These are phyloP conservation scores for Macrosteles quadrilineatus DNA, from an alignment of 1,140 invertebrate genomes.

Conservation along the genomic window DNA sequence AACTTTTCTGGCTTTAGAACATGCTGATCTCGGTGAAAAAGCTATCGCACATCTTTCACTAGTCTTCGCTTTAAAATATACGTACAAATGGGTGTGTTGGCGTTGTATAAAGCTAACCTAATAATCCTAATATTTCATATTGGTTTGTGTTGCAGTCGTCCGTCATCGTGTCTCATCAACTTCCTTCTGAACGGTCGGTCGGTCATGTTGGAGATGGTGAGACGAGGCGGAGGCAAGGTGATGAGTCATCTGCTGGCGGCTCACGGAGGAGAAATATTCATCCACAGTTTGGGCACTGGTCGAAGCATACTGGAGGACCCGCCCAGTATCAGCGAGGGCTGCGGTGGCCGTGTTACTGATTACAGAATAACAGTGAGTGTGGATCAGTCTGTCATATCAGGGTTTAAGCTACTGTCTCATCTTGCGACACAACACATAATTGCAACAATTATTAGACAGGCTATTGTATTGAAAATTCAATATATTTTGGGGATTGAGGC, in stretches of 20 bases:
- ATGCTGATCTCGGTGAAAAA: too few relatives aligned
- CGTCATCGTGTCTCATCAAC: slow-evolving; percentile 94
- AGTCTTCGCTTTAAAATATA: too few relatives aligned
- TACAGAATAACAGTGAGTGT: slow-evolving; percentile 71
- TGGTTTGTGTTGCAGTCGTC: slow-evolving; percentile 69
- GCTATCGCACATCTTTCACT: too few relatives aligned
- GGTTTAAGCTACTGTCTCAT: too few relatives aligned
- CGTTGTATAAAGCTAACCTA: too few relatives aligned
- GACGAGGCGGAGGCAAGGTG: slow-evolving; percentile 72
- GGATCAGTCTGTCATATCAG: slow-evolving; percentile 27
- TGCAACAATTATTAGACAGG: too few relatives aligned
- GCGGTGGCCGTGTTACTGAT: slow-evolving; percentile 90
- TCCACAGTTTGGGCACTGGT: slow-evolving; percentile 84
- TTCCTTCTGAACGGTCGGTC: slow-evolving; percentile 92
- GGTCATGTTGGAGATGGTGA: slow-evolving; percentile 92
- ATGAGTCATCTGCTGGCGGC: slow-evolving; percentile 91
- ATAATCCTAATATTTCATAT: too few relatives aligned
- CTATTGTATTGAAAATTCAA: too few relatives aligned
- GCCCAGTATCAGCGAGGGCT: slow-evolving; percentile 91
- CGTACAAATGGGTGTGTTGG: too few relatives aligned
- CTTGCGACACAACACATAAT: too few relatives aligned
- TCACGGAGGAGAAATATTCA: slow-evolving; percentile 95
- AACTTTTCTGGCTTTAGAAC: too few relatives aligned
- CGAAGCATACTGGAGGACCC: slow-evolving; percentile 92
- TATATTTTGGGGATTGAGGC: too few relatives aligned